These are phyloP conservation scores for Columbina picui DNA, from an alignment of 2,113 vertebrate species.

Conservation along the genomic window DNA sequence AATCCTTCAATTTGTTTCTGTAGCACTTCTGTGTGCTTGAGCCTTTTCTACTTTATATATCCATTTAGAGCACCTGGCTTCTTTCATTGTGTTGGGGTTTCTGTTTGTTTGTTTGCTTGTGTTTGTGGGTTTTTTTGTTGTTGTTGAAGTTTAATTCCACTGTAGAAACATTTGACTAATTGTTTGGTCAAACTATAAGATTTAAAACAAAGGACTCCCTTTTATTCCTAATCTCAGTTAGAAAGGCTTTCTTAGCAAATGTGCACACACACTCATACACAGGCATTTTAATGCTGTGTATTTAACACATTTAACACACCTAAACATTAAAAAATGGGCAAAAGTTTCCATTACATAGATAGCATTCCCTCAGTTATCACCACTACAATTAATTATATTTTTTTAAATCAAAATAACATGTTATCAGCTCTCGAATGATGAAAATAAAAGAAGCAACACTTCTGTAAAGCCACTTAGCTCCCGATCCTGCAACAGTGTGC, in stretches of 20 bases:
- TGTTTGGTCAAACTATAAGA: background rate
- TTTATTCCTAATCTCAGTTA: background rate
- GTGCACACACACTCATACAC: background rate
- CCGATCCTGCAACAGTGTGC: background rate
- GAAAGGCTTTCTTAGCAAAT: background rate
- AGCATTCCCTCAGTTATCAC: background rate
- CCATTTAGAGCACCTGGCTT: background rate
- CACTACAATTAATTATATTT: background rate
- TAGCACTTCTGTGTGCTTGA: background rate
- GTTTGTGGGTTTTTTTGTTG: background rate
- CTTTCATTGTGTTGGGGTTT: background rate
- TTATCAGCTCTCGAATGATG: background rate
- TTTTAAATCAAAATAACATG: background rate
- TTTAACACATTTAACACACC: too few species aligned
- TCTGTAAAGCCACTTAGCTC: background rate
- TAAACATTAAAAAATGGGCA: background rate
- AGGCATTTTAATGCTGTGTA: too few species aligned
- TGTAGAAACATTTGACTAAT: background rate
- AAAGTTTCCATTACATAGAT: background rate
- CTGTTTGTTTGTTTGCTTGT: too few species aligned
- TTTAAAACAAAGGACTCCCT: background rate
- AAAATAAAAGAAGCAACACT: background rate
- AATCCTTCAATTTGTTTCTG: background rate
- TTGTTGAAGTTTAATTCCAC: background rate
- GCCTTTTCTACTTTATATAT: background rate